phyloP scores from a whole-genome alignment of 2,888 invertebrate species.

The Troides aeacus region DNA sequence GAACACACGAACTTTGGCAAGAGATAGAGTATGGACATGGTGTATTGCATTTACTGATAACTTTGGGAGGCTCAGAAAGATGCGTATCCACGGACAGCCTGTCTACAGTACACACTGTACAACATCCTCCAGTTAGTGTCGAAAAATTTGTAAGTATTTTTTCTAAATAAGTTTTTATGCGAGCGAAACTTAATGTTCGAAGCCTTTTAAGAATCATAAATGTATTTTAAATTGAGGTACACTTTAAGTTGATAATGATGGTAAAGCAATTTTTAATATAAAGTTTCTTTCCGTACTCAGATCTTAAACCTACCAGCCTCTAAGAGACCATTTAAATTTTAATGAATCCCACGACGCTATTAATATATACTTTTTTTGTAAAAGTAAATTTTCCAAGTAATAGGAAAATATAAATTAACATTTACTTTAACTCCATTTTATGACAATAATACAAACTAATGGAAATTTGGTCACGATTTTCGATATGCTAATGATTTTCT shows the following conservation, averaged over 20 bases:
- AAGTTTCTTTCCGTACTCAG: neutral
- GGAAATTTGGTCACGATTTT: constrained; percentile 3
- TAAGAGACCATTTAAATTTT: neutral
- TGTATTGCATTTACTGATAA: constrained; percentile 62
- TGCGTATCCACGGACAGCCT: constrained; percentile 52
- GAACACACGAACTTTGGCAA: constrained; percentile 71
- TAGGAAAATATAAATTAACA: neutral
- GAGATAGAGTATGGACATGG: constrained; percentile 70
- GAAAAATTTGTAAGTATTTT: constrained; percentile 62
- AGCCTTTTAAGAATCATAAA: no score
- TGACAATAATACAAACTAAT: neutral
- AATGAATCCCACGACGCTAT: neutral
- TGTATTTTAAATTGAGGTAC: constrained; percentile 1
- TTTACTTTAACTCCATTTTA: constrained; percentile 1
- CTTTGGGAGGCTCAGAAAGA: constrained; percentile 57
- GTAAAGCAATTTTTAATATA: neutral
- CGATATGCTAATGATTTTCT: constrained; percentile 10
- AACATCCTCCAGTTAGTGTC: constrained; percentile 41
- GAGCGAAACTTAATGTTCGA: neutral
- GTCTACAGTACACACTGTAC: constrained; percentile 58
- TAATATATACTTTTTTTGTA: neutral
- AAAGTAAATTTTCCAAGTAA: neutral
- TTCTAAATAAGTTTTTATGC: neutral
- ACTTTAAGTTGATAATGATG: neutral
- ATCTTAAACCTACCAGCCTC: neutral